Evolutionary conservation across 2,797 vertebrate genomes (phyloP).

Genomic region (Trematomus bernacchii): DNA sequence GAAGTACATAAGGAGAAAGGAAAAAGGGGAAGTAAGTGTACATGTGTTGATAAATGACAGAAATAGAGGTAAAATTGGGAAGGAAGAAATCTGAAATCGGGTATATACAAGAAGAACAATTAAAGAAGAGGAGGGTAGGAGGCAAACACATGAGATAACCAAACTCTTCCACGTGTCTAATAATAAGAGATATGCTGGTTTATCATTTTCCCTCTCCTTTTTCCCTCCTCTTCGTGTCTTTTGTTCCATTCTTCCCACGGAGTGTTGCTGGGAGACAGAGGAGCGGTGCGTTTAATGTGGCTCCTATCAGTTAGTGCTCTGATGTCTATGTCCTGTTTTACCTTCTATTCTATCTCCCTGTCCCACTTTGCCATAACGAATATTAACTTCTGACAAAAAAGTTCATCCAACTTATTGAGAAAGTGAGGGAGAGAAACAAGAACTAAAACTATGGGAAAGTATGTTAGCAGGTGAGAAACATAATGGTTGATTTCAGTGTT

Average conservation of each 20-base stretch:
- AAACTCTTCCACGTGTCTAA: conserved; percentile 69
- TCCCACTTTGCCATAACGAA: conserved; percentile 71
- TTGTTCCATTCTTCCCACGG: conserved; percentile 62
- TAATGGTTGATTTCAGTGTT: not conserved
- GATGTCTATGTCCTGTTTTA: conserved; percentile 76
- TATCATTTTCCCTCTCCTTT: conserved; percentile 63
- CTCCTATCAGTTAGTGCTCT: conserved; percentile 70
- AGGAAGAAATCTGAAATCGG: conserved; percentile 2
- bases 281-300: conserved; percentile 62
- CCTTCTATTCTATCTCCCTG: conserved; percentile 56
- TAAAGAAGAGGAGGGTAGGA: conserved; percentile 12
- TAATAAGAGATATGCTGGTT: conserved; percentile 70
- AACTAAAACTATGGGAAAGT: conserved; percentile 30
- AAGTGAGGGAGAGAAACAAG: conserved; percentile 47
- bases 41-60: conserved; percentile 33
- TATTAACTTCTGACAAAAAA: conserved; percentile 67
- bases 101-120: conserved; percentile 15
- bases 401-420: conserved; percentile 61
- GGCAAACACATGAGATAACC: conserved; percentile 56
- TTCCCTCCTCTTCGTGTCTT: conserved; percentile 52
- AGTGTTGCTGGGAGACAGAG: conserved; percentile 63
- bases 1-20: conserved; percentile 21
- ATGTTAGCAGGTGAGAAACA: conserved; percentile 10
- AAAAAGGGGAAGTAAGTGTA: conserved; percentile 18
- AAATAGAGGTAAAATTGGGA: conserved; percentile 17